These are phyloP conservation scores for Gymnocheta viridis DNA, from an alignment of 2,888 invertebrate genomes.

Conservation along the genomic window DNA sequence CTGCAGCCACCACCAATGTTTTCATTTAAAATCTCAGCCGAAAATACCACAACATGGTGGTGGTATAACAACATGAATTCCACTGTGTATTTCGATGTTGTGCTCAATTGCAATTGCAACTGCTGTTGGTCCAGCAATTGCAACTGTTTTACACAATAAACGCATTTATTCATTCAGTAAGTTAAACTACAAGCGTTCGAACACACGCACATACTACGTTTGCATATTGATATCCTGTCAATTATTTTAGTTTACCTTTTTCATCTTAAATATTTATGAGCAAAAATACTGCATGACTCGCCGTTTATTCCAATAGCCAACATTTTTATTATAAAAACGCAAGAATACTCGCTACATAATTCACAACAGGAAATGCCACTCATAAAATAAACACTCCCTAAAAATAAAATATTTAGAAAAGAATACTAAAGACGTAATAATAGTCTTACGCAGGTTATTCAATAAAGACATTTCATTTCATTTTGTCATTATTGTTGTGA, in stretches of 20 bases:
- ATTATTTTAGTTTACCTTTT: background rate
- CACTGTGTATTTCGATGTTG: background rate
- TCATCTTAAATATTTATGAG: background rate
- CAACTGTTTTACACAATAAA: background rate
- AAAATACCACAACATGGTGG: constrained; percentile 56
- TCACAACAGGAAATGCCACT: too few species aligned
- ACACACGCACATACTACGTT: background rate
- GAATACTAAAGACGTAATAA: too few species aligned
- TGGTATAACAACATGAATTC: constrained; percentile 44
- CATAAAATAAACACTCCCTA: too few species aligned
- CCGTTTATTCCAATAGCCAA: too few species aligned
- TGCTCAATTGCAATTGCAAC: constrained; percentile 10
- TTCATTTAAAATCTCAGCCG: constrained; percentile 68
- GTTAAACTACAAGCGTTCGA: background rate
- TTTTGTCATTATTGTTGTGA: too few species aligned
- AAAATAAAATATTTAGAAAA: too few species aligned
- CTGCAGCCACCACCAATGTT: constrained; percentile 64
- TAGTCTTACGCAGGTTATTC: too few species aligned
- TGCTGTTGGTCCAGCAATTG: constrained; percentile 21
- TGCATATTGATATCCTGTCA: background rate
- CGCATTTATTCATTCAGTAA: constrained; percentile 22
- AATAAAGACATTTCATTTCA: too few species aligned
- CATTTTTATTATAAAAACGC: too few species aligned
- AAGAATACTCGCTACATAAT: too few species aligned
- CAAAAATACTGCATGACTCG: background rate